Evolutionary conservation across 2,888 invertebrate species (phyloP).

Genomic region (Apamea crenata): DNA sequence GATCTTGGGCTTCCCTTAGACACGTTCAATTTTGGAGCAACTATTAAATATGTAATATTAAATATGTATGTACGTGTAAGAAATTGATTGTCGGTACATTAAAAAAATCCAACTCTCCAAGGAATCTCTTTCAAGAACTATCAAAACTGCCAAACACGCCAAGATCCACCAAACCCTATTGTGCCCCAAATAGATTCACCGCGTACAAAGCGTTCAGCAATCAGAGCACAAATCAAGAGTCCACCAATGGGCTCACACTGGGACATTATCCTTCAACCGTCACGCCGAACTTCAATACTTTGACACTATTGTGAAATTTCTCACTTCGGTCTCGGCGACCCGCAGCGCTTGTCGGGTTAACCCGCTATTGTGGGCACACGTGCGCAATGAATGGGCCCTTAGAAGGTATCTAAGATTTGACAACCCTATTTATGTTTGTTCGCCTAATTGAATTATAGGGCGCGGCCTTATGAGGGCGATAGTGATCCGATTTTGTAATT

Average conservation of each 20-base stretch:
- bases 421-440: conserved; percentile 84
- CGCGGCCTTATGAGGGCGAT: conserved; percentile 78
- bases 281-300: conserved; percentile 85
- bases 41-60: conserved; percentile 14
- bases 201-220: conserved; percentile 78
- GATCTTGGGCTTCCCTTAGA: background rate
- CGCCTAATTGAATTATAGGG: conserved; percentile 88
- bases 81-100: conserved; percentile 33
- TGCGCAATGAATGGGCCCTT: conserved; percentile 86
- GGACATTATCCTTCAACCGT: conserved; percentile 83
- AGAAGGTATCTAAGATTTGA: conserved; percentile 80
- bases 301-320: conserved; percentile 88
- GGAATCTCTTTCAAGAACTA: conserved; percentile 45
- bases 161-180: conserved; percentile 70
- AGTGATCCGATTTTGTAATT: conserved; percentile 79
- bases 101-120: conserved; percentile 50
- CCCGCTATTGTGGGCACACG: conserved; percentile 85
- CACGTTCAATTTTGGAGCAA: conserved; percentile 7
- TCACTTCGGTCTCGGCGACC: conserved; percentile 84
- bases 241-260: conserved; percentile 83
- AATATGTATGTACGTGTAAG: too few relatives aligned
- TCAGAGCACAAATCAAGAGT: conserved; percentile 76
- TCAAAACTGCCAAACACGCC: conserved; percentile 69
- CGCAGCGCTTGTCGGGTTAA: conserved; percentile 84
- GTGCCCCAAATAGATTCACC: conserved; percentile 76